Evolutionary conservation across 2,797 vertebrate genomes (phyloP).

Genomic region (Parambassis ranga): DNA sequence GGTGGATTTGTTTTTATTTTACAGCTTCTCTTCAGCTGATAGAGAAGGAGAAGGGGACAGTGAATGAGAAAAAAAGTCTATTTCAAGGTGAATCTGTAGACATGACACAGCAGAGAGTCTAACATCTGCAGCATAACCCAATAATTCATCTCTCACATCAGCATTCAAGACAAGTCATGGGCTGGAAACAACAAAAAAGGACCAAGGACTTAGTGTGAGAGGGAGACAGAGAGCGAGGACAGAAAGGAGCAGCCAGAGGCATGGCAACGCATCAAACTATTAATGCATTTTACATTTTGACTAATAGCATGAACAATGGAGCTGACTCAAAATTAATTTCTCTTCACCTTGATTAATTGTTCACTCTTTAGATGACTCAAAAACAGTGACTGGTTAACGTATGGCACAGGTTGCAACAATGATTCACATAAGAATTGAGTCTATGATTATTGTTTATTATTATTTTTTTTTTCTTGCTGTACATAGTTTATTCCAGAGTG

Average conservation of each 20-base stretch:
- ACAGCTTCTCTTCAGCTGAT: slow-evolving; percentile 35
- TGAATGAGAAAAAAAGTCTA: slow-evolving; percentile 53
- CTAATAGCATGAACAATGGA: slow-evolving; percentile 6
- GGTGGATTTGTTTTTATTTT: slow-evolving; percentile 49
- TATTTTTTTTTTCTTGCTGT: background rate
- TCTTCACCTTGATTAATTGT: background rate
- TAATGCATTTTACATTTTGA: slow-evolving; percentile 6
- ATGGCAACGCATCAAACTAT: background rate
- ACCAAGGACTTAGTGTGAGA: slow-evolving; percentile 66
- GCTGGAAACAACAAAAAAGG: slow-evolving; percentile 70
- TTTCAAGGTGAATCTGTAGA: slow-evolving; percentile 77
- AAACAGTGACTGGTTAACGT: background rate
- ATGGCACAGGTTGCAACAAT: background rate
- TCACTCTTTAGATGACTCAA: background rate
- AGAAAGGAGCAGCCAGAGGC: background rate
- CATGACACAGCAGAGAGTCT: slow-evolving; percentile 71
- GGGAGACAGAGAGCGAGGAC: background rate
- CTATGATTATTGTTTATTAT: background rate
- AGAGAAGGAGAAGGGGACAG: slow-evolving; percentile 33
- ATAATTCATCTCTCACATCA: slow-evolving; percentile 77
- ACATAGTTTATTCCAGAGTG: background rate
- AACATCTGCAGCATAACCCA: slow-evolving; percentile 77
- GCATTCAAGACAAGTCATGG: slow-evolving; percentile 74
- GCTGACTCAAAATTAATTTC: background rate
- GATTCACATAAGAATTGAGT: background rate